Evolutionary conservation across 2,113 vertebrate species (phyloP), one percentile per base, ranked within the genome.

Genomic region (Myotis brandtii): DNA sequence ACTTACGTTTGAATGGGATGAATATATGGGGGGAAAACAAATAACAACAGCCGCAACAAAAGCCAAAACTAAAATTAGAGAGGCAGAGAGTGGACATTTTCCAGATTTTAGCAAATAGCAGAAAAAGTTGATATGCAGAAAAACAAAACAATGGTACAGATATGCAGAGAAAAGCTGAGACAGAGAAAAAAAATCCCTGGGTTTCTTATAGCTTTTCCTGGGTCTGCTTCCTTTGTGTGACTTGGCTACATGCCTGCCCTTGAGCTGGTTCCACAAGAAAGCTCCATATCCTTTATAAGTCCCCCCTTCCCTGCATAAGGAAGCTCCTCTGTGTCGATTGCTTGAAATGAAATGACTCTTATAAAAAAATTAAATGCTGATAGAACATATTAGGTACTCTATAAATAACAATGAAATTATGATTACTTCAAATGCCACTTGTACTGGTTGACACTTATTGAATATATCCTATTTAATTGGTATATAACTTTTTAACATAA

Each of bases 341-440:
- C 25, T 94, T 81, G 79, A 4, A 34, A 30, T 59, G 32, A 69
- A 85, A 85, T 17, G 30, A 50, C 50, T 89, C 25, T 25, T 83
- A 72, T 12, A 59, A 64, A 95, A 91, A 59, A 13, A 40, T 20
- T n/a, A 91, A 94, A 56, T 59, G 5, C 21, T 48, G 43, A 82
- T 14, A 86, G 84, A 95, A 79, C 27, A 64, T n/a, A 84, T 23
- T 59, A 94, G 20, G 21, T 8, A 81, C 14, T 87, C 67, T 46
- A 69, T 79, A 84, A 92, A 67, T 93, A 69, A 40, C 30, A 88
- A 27, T 50, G 32, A 70, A 92, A 88, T 17, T 69, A 43, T 86
- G 43, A 64, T 95, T 91, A 93, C 9, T n/a, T 95, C 46, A 83
- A 91, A 59, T 66, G 64, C 23, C 66, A 69, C 79, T 95, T 91